Evolutionary conservation across 1,140 invertebrate genomes (phyloP), one percentile per base, ranked within the genome.

Genomic region (Pinna nobilis): DNA sequence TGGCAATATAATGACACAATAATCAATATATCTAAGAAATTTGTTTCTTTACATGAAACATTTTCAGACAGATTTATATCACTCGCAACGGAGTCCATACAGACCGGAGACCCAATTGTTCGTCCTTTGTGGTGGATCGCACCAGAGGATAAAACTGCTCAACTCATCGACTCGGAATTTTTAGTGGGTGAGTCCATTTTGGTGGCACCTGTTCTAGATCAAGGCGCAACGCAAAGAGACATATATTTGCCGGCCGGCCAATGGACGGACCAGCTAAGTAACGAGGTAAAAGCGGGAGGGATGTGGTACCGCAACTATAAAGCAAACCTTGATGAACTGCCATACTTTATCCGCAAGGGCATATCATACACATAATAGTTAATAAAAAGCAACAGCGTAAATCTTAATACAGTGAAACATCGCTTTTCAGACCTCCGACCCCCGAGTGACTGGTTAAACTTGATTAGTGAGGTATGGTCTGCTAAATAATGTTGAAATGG

Each of bases 71-170:
- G 64, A 5, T 70, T 86, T 7, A 70, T 86, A 3, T 39, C 55
- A 20, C 68, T 82, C 23, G 83, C 82, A 0, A 70, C 73, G 20
- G 70, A 84, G 23, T 57, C 81, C 2, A 65, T 55, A 1, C 25
- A 11, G 13, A 83, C 78, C 23, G 82, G 83, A 35, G 74, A 63
- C 18, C 88, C 88, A 7, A 88, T 89, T 20, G 93, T 98, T 37
- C 90, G 96, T 1, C 97, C 97, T 0, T 89, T 98, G 18, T 98
- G 97, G 96, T 96, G 97, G 94, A 89, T 96, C 33, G 94, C 95
- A 69, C 94, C 95, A 0, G 91, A 92, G 0, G 96, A 98, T 89
- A 89, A 92, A 0, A 92, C 93, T 0, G 95, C 95, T 53, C 92
- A 95, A 33, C 91, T 91, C 0, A 93, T 96, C 2, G 92, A 92